Conservation (phyloP, 2,888 invertebrate species). For the Hirtodrosophila trivittata region DNA sequence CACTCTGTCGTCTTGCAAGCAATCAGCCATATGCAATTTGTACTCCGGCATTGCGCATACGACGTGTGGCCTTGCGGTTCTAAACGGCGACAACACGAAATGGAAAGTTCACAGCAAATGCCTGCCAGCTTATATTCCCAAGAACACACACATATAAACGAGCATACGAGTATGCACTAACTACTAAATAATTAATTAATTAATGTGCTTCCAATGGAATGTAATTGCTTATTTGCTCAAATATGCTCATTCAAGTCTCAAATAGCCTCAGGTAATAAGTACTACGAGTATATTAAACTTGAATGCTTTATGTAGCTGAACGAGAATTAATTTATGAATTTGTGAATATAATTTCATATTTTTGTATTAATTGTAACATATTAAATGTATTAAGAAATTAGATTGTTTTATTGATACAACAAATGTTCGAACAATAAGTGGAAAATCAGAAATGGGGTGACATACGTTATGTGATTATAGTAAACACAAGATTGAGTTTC, state of each 20-base stretch:
- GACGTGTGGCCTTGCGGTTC: slow-evolving; percentile 20
- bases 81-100: slow-evolving; percentile 8
- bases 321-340: too few relatives aligned
- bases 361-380: too few relatives aligned
- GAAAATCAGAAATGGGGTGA: too few relatives aligned
- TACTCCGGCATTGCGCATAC: slow-evolving; percentile 7
- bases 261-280: slow-evolving; percentile 12
- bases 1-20: slow-evolving; percentile 5
- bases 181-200: slow-evolving; percentile 35
- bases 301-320: slow-evolving; percentile 2
- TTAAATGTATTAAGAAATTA: too few relatives aligned
- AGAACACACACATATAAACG: too few relatives aligned
- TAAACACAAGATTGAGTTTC: too few relatives aligned
- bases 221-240: slow-evolving; percentile 5
- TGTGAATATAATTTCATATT: too few relatives aligned
- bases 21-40: slow-evolving; percentile 1
- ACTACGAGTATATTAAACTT: neutral
- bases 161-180: too few relatives aligned
- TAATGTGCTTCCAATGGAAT: slow-evolving; percentile 21
- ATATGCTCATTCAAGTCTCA: neutral
- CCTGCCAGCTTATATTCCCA: slow-evolving; percentile 2
- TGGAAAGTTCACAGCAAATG: slow-evolving; percentile 22
- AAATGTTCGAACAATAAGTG: too few relatives aligned
- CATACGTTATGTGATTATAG: too few relatives aligned
- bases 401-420: too few relatives aligned